Base-by-base conservation (phyloP, 1,140 invertebrate genomes). In the Drosophila ambigua region DNA sequence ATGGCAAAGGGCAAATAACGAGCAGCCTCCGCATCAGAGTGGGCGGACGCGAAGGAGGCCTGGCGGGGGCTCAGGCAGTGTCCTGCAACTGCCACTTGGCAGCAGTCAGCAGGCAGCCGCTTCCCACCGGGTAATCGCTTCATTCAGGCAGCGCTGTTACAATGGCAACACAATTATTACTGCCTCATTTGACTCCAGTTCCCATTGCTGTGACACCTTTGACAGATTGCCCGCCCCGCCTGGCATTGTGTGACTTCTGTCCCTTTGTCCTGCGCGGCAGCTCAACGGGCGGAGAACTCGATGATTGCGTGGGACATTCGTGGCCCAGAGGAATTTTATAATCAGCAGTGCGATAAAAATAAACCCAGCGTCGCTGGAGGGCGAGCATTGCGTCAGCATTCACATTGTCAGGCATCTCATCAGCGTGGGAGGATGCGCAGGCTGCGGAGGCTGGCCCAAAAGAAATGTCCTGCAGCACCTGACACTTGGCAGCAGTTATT, bases 171-270 rank as follows among this genome's bases (percentile, higher is more conserved):
- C 45, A 74, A 75, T 75, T 23, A 69, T 57, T 58, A 16, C 64
- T 50, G 67, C 67, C 67, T 69, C 67, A 69, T 69, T 69, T 69
- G 51, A 26, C 45, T 53, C 54, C 39, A 13, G 39, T 24, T 51
- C 50, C 35, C 41, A 50, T 39, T 51, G 64, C 72, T 69, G 57
- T 76, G 72, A 62, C 72, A 85, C 73, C 77, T 78, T 87, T 85
- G 82, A 87, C 81, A 81, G 82, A 85, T 85, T 81, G 82, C 62
- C 48, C 74, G 31, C 2, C 31, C 9, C 9, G 31, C 31, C 44
- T 8, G 8, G 50, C 66, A 67, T 67, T 68, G 50, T 67, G 51
- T n/a, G 48, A 20, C 24, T 20, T 35, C 7, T 20, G 16, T 50
- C 20, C 20, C 45, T 60, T 57, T 52, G 15, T 20, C 49, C 28